Evolutionary conservation across 2,797 vertebrate genomes (phyloP), one percentile per base, ranked within the genome.

Genomic region (Lutjanus argentimaculatus): DNA sequence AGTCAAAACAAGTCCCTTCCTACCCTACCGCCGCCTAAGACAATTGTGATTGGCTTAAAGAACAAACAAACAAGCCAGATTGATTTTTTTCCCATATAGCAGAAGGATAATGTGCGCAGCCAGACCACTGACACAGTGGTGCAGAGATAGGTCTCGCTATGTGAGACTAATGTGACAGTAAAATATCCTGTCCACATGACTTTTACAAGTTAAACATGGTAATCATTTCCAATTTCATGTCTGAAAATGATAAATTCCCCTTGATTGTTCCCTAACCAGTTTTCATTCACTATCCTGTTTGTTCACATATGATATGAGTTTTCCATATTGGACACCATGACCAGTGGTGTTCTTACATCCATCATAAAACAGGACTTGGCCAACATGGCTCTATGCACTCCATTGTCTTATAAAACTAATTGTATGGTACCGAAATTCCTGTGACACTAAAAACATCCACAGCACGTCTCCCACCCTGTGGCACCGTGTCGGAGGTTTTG

Each of bases 401-500:
- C 57, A 78, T 88, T 89, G 86, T 85, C 83, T 83, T 89, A 64
- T 80, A 78, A 85, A 88, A 79, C 67, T 80, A 89, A 91, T 72
- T 87, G 71, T 65, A 90, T 77, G 72, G 73, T 91, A 79, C 73
- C 8, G 17, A 82, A 74, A 82, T 80, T 86, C 74, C 56, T 79
- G 43, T 9, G 75, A 68, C 69, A 59, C 56, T 82, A 75, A 86
- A 89, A 87, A 66, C 81, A 85, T 89, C 65, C 67, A 45, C 55
- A 80, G 63, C 66, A 79, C 73, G 77, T 85, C 51, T 76, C 55
- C 77, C 64, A 69, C 64, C 8, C 51, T 73, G 67, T 72, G 65
- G 77, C 62, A 88, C 75, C 75, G 57, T 75, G 72, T 36, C 79
- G 43, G 71, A 85, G 82, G 70, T 75, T 91, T 81, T 6, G 14